Evolutionary conservation across 1,140 invertebrate species (phyloP), one percentile per base, ranked within the genome.

Genomic region (Musca vetustissima): DNA sequence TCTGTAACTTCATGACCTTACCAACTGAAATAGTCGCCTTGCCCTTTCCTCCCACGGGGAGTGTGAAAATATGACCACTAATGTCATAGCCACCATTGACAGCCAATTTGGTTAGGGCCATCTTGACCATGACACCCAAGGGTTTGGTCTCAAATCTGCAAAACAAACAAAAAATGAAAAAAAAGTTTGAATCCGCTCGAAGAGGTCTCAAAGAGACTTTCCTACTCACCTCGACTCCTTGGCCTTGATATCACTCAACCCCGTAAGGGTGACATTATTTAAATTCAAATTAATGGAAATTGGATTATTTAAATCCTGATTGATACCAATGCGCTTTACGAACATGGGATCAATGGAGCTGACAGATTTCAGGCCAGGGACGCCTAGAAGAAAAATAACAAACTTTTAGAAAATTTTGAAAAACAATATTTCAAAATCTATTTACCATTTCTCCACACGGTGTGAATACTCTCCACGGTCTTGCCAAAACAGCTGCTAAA

Each of bases 61-160:
- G 85, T 1, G 90, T 82, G 17, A 91, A 80, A 72, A 91, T 88
- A 76, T 89, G 87, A 43, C 90, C 90, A 70, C 87, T 87, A 4
- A 90, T 78, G 70, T 89, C 86, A 74, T 91, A 91, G 15, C 87
- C 87, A 11, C 88, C 88, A 73, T 89, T 88, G 28, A 90, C 88
- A 71, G 87, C 84, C 69, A 90, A 77, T 75, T 86, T 86, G 17
- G 88, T 88, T 1, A 89, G 25, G 22, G n/a, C 11, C 65, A 22
- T 57, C 14, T 69, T 15, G 21, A 43, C 17, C 36, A 48, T 36
- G 14, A 66, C 21, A 1, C 24, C 52, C 21, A 69, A 48, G 1
- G 28, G 43, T 17, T 49, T 65, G 24, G 17, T 53, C 47, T 69
- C 57, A 1, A 69, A 17, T 13, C 68, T 69, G 52, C 11, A 57